Evolutionary conservation across 2,113 vertebrate species (phyloP).

Genomic region (Phyllopteryx taeniolatus): DNA sequence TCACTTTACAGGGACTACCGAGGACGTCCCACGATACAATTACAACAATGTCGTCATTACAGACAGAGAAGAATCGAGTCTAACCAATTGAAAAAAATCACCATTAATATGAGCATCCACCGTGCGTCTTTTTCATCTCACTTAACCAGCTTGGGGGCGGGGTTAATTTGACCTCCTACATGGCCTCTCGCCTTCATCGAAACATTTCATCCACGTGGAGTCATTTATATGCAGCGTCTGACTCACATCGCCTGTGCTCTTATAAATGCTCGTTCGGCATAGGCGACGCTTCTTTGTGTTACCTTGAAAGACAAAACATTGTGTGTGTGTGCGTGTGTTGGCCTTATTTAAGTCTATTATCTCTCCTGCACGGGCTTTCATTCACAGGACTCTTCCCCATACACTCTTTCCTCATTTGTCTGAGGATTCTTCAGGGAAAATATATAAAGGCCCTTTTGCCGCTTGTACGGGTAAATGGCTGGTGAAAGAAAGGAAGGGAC

Average conservation of each 20-base stretch:
- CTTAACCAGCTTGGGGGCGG: conserved; percentile 15
- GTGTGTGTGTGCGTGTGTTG: conserved; percentile 9
- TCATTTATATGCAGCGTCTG: conserved; percentile 58
- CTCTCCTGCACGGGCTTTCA: conserved; percentile 33
- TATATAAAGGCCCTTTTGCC: conserved; percentile 21
- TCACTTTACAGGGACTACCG: no score
- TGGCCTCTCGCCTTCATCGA: conserved; percentile 39
- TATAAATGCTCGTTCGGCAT: conserved; percentile 22
- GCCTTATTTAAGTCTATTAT: conserved; percentile 47
- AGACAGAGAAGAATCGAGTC: neutral
- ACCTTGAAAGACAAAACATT: conserved; percentile 15
- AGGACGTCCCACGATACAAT: neutral
- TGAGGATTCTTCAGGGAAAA: conserved; percentile 29
- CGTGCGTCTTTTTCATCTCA: conserved; percentile 1
- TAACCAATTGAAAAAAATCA: neutral
- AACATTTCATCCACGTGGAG: conserved; percentile 59
- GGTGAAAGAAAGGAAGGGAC: conserved; percentile 16
- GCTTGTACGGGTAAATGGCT: conserved; percentile 32
- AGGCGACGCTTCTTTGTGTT: conserved; percentile 12
- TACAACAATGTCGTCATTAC: neutral
- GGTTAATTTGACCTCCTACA: conserved; percentile 52
- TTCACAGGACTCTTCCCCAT: conserved; percentile 24
- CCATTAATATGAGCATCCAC: neutral
- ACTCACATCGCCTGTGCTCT: conserved; percentile 41
- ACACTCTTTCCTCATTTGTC: conserved; percentile 30